A percentile compares a stretch with the other conserved stretches of the same genome.
Evolutionary conservation across 2,797 vertebrate species (phyloP).

Genomic region (Danio albolineatus): DNA sequence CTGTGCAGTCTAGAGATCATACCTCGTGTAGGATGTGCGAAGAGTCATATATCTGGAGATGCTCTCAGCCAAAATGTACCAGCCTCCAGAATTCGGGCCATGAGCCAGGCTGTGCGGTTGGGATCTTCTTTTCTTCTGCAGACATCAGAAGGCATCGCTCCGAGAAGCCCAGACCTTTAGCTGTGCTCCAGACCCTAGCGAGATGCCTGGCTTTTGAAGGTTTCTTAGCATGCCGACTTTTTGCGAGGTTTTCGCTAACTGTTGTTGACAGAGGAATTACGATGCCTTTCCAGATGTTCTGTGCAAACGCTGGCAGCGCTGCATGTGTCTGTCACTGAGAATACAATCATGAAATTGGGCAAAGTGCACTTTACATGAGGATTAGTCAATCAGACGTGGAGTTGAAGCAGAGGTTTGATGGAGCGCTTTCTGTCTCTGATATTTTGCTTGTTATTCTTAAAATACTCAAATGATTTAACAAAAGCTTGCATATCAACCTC

Average conservation of each 20-base stretch:
- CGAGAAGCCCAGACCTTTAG: not conserved
- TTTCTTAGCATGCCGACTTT: not conserved
- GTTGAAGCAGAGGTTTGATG: not conserved
- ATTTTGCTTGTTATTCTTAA: too few relatives aligned
- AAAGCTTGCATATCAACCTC: too few relatives aligned
- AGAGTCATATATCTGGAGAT: slow-evolving; percentile 31
- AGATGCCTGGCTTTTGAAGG: not conserved
- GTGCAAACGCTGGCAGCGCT: not conserved
- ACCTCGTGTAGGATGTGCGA: slow-evolving; percentile 46
- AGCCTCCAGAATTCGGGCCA: slow-evolving; percentile 31
- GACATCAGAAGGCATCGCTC: not conserved
- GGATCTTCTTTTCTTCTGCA: slow-evolving; percentile 16
- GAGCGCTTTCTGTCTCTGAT: not conserved
- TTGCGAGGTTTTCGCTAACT: not conserved
- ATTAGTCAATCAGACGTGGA: not conserved
- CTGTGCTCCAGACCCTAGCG: not conserved
- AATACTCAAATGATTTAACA: too few relatives aligned
- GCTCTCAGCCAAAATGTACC: slow-evolving; percentile 19
- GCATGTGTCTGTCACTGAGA: not conserved
- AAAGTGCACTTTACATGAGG: not conserved
- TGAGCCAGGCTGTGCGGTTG: slow-evolving; percentile 17
- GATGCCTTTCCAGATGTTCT: not conserved
- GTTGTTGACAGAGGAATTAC: slow-evolving; percentile 4
- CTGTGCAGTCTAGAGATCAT: slow-evolving; percentile 33
- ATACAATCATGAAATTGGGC: not conserved